Conservation (phyloP, 2,888 invertebrate species). For the Hydriomena furcata region DNA sequence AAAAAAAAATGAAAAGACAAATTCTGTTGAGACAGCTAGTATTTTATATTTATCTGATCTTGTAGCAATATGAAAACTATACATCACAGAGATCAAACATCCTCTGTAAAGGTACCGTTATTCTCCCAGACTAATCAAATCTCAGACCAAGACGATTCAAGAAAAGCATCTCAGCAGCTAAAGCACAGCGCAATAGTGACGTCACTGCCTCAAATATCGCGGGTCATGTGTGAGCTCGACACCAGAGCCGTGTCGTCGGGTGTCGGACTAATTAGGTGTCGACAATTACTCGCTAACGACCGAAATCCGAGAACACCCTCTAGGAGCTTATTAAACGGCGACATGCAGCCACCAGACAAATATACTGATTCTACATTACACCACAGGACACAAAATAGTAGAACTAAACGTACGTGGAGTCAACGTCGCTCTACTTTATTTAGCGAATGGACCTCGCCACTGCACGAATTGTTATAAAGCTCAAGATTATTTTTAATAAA, state of each 20-base stretch:
- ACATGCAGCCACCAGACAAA: slow-evolving; percentile 45
- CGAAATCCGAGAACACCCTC: slow-evolving; percentile 65
- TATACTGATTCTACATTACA: slow-evolving; percentile 18
- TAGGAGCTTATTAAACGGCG: slow-evolving; percentile 69
- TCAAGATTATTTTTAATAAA: no score
- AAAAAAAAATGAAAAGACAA: no score
- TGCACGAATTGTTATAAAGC: no score
- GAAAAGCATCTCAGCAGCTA: slow-evolving; percentile 6
- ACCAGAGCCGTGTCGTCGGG: slow-evolving; percentile 62
- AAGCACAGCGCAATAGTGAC: slow-evolving; percentile 29
- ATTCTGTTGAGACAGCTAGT: no score
- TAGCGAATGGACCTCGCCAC: no score
- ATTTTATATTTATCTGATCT: not conserved
- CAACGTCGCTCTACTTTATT: no score
- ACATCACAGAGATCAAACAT: not conserved
- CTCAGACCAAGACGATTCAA: slow-evolving; percentile 16
- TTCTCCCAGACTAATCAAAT: slow-evolving; percentile 20
- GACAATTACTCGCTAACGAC: slow-evolving; percentile 78
- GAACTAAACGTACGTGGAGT: no score
- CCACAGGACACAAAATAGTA: slow-evolving; percentile 13
- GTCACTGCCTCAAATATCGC: slow-evolving; percentile 57
- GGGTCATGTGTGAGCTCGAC: slow-evolving; percentile 72
- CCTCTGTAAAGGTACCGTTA: slow-evolving; percentile 6
- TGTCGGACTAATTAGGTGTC: slow-evolving; percentile 74
- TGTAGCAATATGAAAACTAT: not conserved